These are phyloP conservation scores for Eristalis tenax DNA, from an alignment of 2,888 invertebrate species.

Conservation along the genomic window DNA sequence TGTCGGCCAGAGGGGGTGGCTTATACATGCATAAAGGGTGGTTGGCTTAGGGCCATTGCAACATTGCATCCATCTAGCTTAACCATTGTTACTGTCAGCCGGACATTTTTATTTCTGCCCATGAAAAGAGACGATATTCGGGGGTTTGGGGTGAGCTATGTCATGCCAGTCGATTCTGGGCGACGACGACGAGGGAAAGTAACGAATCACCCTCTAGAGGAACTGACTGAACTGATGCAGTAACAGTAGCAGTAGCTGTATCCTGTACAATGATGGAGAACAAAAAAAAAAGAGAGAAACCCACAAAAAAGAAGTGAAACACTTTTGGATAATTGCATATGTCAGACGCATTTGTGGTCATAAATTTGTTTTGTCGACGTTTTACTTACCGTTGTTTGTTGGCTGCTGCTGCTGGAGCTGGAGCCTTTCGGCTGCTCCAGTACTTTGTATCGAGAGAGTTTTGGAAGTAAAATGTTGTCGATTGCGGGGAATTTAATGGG, in stretches of 20 bases:
- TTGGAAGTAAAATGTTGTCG: not conserved
- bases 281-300: not conserved
- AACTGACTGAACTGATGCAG: slow-evolving; percentile 14
- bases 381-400: slow-evolving; percentile 22
- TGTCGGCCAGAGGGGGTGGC: slow-evolving; percentile 15
- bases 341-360: slow-evolving; percentile 62
- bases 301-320: slow-evolving; percentile 21
- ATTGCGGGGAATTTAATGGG: not conserved
- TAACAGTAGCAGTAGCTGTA: slow-evolving; percentile 10
- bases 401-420: not conserved
- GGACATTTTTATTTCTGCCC: slow-evolving; percentile 67
- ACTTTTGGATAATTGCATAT: slow-evolving; percentile 63
- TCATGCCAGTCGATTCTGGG: slow-evolving; percentile 25
- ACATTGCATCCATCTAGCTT: slow-evolving; percentile 70
- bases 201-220: slow-evolving; percentile 32
- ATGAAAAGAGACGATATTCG: slow-evolving; percentile 38
- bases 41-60: slow-evolving; percentile 61
- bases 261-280: not conserved
- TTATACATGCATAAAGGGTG: slow-evolving; percentile 13
- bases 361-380: slow-evolving; percentile 48
- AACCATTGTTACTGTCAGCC: slow-evolving; percentile 67
- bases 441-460: not conserved
- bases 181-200: slow-evolving; percentile 30
- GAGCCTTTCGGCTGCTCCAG: not conserved
- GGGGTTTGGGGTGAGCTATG: not conserved